These are phyloP conservation scores for Sympetrum striolatum DNA, from an alignment of 2,888 invertebrate species.

Conservation along the genomic window DNA sequence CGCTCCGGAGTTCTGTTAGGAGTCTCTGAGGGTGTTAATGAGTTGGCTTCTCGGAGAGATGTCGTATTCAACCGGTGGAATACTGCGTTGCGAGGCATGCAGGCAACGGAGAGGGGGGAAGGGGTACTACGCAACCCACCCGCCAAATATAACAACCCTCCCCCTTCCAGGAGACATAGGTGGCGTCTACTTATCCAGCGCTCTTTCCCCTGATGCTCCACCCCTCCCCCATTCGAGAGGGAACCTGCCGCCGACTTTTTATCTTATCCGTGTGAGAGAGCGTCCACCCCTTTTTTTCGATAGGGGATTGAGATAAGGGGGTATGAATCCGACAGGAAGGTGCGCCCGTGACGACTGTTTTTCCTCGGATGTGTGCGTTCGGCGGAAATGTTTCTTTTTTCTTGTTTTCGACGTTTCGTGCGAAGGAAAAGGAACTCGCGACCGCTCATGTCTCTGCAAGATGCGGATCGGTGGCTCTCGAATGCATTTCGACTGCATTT, in stretches of 20 bases:
- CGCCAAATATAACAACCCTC: slow-evolving; percentile 16
- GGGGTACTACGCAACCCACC: background rate
- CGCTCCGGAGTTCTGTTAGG: background rate
- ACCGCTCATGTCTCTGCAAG: background rate
- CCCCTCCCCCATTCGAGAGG: background rate
- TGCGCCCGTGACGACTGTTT: background rate
- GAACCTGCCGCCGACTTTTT: background rate
- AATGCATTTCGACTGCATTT: too few relatives aligned
- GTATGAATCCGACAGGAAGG: background rate
- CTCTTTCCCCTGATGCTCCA: background rate
- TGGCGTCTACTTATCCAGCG: slow-evolving; percentile 20
- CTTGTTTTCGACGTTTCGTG: background rate
- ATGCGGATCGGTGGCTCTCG: too few relatives aligned
- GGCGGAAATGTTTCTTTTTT: background rate
- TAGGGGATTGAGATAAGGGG: background rate
- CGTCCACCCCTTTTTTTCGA: background rate
- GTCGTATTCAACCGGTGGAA: background rate
- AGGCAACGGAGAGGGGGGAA: background rate
- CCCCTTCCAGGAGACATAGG: background rate
- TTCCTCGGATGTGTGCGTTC: background rate
- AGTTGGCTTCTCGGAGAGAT: background rate
- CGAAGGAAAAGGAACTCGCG: background rate
- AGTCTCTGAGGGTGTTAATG: background rate
- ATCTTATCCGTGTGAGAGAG: slow-evolving; percentile 5
- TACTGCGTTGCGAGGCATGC: background rate